Percentiles rank a stretch among this genome's conserved stretches.
Evolutionary conservation across 92 coral and sea anemone species (phyloP).

Genomic region (Phenganax subtilis): DNA sequence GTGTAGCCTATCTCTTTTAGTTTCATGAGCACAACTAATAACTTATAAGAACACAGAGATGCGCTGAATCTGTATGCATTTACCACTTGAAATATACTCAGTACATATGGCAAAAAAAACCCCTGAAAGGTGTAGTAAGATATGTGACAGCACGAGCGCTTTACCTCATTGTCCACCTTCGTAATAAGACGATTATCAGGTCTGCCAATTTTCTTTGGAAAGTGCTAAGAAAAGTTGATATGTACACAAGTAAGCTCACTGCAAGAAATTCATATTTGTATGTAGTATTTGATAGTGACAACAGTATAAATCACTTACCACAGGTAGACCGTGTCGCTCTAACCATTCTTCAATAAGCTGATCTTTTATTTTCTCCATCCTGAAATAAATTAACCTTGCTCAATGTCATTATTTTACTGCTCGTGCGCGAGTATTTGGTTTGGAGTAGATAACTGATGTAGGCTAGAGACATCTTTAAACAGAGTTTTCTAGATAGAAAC

Average conservation of each 20-base stretch:
- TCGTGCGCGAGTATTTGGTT: no score
- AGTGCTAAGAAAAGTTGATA: conserved; percentile 40
- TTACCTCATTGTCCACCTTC: conserved; percentile 56
- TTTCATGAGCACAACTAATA: no score
- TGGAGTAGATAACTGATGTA: no score
- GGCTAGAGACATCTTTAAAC: no score
- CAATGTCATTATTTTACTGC: neutral
- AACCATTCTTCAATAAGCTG: conserved; percentile 77
- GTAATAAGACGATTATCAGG: conserved; percentile 56
- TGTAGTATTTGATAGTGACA: neutral
- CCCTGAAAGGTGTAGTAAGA: neutral
- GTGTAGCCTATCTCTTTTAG: no score
- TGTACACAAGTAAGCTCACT: neutral
- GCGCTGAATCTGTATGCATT: no score
- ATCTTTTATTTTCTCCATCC: conserved; percentile 56
- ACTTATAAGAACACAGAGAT: no score
- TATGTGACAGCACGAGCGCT: conserved; percentile 1
- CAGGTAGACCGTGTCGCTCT: conserved; percentile 78
- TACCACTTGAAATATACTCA: no score
- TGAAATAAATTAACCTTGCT: neutral
- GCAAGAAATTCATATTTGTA: neutral
- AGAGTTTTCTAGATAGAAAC: no score
- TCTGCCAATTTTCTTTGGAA: conserved; percentile 58
- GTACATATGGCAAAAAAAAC: neutral
- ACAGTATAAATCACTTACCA: conserved; percentile 46